Evolutionary conservation across 2,797 vertebrate genomes (phyloP).

Genomic region (Premnoplex brunnescens): DNA sequence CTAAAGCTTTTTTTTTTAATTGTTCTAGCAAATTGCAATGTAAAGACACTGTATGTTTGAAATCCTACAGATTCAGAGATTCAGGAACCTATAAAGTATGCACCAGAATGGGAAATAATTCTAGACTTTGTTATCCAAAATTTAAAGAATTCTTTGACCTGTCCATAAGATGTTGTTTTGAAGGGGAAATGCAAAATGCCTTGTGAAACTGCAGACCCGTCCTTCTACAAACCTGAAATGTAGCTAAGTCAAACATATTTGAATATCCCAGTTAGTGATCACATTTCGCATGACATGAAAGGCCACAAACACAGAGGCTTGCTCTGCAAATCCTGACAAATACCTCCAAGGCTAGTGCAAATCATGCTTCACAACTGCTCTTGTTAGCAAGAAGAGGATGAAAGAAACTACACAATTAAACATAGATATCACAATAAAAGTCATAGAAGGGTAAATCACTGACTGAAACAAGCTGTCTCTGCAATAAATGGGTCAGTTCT

Average conservation of each 20-base stretch:
- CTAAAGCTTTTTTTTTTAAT: neutral
- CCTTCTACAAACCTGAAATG: neutral
- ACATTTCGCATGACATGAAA: neutral
- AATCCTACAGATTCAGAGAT: neutral
- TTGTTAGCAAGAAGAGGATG: neutral
- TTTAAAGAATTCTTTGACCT: neutral
- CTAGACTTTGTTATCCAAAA: neutral
- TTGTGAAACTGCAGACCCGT: neutral
- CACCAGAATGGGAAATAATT: neutral
- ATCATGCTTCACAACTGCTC: neutral
- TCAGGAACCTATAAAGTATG: neutral
- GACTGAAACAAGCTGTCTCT: neutral
- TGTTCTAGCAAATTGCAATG: neutral
- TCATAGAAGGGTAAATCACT: neutral
- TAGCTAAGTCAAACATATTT: neutral
- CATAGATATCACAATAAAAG: neutral
- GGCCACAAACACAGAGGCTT: neutral
- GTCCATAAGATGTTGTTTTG: neutral
- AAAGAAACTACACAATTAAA: neutral
- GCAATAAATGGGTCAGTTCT: neutral
- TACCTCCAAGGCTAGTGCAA: neutral
- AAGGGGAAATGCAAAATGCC: neutral
- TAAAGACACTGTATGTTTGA: neutral
- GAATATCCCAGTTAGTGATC: neutral
- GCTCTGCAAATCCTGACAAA: neutral